These are phyloP conservation scores for Coenonympha arcania DNA, from an alignment of 2,888 invertebrate species.

Conservation along the genomic window DNA sequence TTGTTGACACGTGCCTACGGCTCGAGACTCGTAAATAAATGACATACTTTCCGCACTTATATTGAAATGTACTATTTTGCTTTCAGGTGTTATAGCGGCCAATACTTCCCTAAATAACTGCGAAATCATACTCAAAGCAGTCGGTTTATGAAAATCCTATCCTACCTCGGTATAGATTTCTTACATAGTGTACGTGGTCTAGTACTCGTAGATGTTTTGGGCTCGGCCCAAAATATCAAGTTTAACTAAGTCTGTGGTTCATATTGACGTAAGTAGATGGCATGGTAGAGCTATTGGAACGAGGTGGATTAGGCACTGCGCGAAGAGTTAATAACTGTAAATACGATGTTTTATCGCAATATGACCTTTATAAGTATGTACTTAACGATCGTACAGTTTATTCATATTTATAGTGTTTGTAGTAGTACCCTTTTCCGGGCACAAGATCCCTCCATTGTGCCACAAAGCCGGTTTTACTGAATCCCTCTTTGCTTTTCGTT, in stretches of 20 bases:
- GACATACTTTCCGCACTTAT: no score
- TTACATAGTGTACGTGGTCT: no score
- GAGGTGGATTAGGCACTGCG: neutral
- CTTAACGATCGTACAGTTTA: neutral
- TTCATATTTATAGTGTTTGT: neutral
- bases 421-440: conserved; percentile 17
- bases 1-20: no score
- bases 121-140: no score
- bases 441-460: conserved; percentile 28
- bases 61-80: no score
- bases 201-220: neutral
- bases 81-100: no score
- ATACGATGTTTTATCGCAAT: neutral
- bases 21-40: no score
- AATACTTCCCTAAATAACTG: no score
- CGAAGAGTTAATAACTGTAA: neutral
- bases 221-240: no score
- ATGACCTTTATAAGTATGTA: neutral
- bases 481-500: conserved; percentile 26
- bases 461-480: conserved; percentile 30
- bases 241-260: neutral
- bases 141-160: no score
- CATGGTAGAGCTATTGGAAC: neutral
- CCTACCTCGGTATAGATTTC: no score
- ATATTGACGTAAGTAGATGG: no score